Evolutionary conservation across 2,888 invertebrate genomes (phyloP).

Genomic region (Piscicola geometra): DNA sequence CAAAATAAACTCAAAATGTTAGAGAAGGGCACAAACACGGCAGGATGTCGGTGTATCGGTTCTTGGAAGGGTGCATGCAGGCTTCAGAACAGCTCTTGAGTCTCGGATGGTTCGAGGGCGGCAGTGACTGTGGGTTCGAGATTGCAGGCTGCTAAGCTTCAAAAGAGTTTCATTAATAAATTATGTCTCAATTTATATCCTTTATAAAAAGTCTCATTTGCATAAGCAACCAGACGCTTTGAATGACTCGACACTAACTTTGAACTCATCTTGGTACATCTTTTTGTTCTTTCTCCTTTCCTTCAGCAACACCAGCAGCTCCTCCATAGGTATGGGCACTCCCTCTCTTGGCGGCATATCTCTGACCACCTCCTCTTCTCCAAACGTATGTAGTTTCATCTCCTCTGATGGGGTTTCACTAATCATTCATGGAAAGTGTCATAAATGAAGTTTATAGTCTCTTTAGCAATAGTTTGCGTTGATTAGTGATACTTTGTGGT

Average conservation of each 20-base stretch:
- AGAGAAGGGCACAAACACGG: constrained; percentile 37
- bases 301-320: neutral
- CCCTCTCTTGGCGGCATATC: constrained; percentile 10
- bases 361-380: neutral
- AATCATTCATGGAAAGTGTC: too few relatives aligned
- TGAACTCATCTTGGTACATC: constrained; percentile 18
- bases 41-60: constrained; percentile 35
- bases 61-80: constrained; percentile 17
- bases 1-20: neutral
- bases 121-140: constrained; percentile 21
- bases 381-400: neutral
- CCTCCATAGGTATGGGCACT: neutral
- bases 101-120: constrained; percentile 18
- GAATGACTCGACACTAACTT: constrained; percentile 4
- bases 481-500: too few relatives aligned
- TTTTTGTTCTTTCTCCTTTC: constrained; percentile 11
- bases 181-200: too few relatives aligned
- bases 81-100: constrained; percentile 29
- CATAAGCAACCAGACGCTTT: neutral
- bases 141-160: too few relatives aligned
- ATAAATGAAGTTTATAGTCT: too few relatives aligned
- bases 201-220: neutral
- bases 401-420: neutral
- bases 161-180: too few relatives aligned
- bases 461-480: too few relatives aligned